Conservation (phyloP, 1,140 invertebrate genomes). For the Polypedilum vanderplanki region DNA sequence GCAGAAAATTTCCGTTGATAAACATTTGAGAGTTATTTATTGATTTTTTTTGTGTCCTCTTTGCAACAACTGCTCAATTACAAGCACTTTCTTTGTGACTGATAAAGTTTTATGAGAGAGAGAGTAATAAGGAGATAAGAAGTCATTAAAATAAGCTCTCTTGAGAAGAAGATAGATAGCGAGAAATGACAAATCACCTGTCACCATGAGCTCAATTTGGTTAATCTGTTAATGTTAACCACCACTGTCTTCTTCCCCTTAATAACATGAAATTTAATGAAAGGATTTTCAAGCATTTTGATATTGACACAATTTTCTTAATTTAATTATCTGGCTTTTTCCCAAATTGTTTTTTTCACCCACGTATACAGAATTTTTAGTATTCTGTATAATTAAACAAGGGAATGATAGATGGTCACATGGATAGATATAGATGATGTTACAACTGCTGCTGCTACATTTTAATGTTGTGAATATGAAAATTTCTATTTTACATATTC, state of each 20-base stretch:
- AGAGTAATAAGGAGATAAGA: no score
- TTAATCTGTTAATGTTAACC: constrained; percentile 20
- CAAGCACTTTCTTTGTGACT: no score
- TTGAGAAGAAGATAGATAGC: no score
- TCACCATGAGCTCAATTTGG: background rate
- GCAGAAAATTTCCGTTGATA: no score
- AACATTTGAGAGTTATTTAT: no score
- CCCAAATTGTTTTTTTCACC: background rate
- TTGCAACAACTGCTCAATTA: no score
- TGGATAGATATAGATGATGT: background rate
- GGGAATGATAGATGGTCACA: background rate
- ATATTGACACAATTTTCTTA: constrained; percentile 27
- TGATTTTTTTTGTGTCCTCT: no score
- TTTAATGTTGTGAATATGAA: background rate
- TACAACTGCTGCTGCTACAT: background rate
- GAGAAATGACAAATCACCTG: constrained; percentile 6
- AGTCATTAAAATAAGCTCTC: no score
- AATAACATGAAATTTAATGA: constrained; percentile 15
- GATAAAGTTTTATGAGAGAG: no score
- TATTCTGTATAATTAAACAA: constrained; percentile 23
- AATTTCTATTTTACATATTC: background rate
- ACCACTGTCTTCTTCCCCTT: background rate
- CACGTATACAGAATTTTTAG: background rate
- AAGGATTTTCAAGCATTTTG: constrained; percentile 26
- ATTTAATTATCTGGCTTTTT: constrained; percentile 22